Evolutionary conservation across 2,113 vertebrate species (phyloP).

Genomic region (Rhineura floridana): DNA sequence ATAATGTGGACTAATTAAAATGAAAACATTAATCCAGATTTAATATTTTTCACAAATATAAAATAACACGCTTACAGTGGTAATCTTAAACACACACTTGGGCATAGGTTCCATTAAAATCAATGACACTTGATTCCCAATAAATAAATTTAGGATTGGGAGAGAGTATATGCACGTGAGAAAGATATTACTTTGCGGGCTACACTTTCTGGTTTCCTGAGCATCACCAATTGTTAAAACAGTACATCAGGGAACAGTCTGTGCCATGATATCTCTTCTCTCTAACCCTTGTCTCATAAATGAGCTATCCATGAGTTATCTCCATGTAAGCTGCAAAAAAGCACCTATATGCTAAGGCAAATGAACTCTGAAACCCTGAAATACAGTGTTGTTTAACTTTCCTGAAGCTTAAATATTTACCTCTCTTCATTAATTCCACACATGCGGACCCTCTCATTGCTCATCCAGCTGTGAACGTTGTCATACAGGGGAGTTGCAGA

Average conservation of each 20-base stretch:
- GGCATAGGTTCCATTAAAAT: conserved; percentile 62
- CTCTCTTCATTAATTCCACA: conserved; percentile 88
- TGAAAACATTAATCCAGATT: neutral
- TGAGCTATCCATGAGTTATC: conserved; percentile 28
- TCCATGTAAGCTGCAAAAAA: neutral
- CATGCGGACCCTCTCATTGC: conserved; percentile 87
- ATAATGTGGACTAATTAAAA: conserved; percentile 30
- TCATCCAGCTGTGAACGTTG: conserved; percentile 89
- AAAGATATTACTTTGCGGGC: conserved; percentile 67
- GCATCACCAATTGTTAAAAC: conserved; percentile 66
- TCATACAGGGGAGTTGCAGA: conserved; percentile 88
- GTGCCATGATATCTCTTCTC: conserved; percentile 17
- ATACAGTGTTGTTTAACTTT: conserved; percentile 54
- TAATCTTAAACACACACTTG: conserved; percentile 7
- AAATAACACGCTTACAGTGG: conserved; percentile 70
- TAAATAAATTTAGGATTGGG: neutral
- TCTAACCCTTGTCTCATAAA: neutral
- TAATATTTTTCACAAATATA: conserved; percentile 70
- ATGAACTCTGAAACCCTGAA: conserved; percentile 45
- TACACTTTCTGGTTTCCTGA: conserved; percentile 69
- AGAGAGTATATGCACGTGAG: neutral
- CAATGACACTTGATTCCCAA: neutral
- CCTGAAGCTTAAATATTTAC: conserved; percentile 77
- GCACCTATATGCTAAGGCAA: conserved; percentile 40
- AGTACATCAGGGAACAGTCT: conserved; percentile 70